A percentile compares a stretch with the other conserved stretches of the same genome.
Conservation (phyloP, 1,140 invertebrate species). For the Trichoplusia ni region DNA sequence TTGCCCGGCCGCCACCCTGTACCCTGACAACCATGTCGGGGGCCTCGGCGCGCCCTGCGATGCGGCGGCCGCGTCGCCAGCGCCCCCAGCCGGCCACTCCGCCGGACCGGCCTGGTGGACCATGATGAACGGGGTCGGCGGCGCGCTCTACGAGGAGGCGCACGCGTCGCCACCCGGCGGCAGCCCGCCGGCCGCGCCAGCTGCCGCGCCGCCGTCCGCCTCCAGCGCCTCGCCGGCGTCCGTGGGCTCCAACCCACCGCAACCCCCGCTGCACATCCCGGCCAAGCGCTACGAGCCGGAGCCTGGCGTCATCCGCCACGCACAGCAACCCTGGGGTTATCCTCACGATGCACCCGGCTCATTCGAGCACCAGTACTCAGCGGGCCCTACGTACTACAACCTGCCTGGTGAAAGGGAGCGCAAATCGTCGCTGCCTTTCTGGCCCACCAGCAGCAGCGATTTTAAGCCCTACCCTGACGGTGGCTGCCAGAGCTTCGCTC, state of each 20-base stretch:
- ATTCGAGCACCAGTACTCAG: conserved; percentile 87
- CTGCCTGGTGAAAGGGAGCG: conserved; percentile 85
- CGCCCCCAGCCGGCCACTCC: conserved; percentile 89
- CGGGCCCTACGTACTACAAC: conserved; percentile 90
- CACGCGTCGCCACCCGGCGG: conserved; percentile 83
- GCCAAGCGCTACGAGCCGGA: conserved; percentile 89
- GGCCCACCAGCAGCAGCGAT: conserved; percentile 84
- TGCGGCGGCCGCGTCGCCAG: conserved; percentile 87
- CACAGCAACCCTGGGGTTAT: conserved; percentile 87
- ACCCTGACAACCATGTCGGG: conserved; percentile 90
- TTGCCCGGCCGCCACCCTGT: conserved; percentile 89
- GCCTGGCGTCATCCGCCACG: conserved; percentile 88
- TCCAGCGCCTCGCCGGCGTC: conserved; percentile 87
- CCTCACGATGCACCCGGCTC: conserved; percentile 84
- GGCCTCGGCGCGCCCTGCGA: conserved; percentile 86
- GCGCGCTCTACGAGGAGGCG: conserved; percentile 86
- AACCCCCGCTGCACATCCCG: conserved; percentile 90
- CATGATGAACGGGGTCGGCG: conserved; percentile 89
- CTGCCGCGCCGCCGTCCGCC: conserved; percentile 83
- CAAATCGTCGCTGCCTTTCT: conserved; percentile 86
- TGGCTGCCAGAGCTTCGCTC: conserved; percentile 87
- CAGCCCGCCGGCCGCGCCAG: conserved; percentile 76
- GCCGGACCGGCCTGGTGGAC: conserved; percentile 90
- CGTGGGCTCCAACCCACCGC: conserved; percentile 82
- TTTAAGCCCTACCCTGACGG: conserved; percentile 84